Percentiles rank a stretch among this genome's conserved stretches.
Conservation (phyloP, 2,113 vertebrate genomes). For the Gnathonemus longibarbis region DNA sequence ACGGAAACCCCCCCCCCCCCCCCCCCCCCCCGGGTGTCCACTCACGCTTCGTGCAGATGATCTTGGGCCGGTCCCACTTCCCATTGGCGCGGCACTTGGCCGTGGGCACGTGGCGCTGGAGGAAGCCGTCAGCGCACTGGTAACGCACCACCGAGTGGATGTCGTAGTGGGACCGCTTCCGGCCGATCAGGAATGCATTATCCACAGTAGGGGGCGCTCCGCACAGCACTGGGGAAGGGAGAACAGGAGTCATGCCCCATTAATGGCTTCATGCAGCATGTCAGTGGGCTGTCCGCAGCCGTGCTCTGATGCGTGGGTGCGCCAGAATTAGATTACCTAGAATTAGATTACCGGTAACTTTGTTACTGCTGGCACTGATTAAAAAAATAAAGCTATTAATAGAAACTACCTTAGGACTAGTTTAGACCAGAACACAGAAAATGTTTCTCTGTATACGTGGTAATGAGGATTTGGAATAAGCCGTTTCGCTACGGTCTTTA, state of each 20-base stretch:
- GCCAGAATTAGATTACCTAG: background rate
- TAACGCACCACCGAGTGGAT: slow-evolving; percentile 84
- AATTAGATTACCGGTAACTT: background rate
- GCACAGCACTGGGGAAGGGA: slow-evolving; percentile 70
- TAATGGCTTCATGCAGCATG: background rate
- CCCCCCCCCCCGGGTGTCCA: slow-evolving; percentile 20
- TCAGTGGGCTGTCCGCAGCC: background rate
- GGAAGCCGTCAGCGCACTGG: slow-evolving; percentile 80
- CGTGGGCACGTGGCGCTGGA: slow-evolving; percentile 79
- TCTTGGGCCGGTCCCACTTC: slow-evolving; percentile 86
- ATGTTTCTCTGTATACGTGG: background rate
- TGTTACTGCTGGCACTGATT: background rate
- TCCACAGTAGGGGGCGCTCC: slow-evolving; percentile 76
- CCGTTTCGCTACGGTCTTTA: background rate
- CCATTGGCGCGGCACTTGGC: slow-evolving; percentile 82
- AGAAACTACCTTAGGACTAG: background rate
- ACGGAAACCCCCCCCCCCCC: too few species aligned
- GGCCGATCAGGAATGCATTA: slow-evolving; percentile 73
- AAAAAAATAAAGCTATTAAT: background rate
- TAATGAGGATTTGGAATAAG: background rate
- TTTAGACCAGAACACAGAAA: background rate
- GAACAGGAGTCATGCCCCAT: background rate
- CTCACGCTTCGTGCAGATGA: slow-evolving; percentile 91
- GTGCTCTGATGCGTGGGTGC: background rate
- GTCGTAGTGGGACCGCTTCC: slow-evolving; percentile 76